Evolutionary conservation across 2,113 vertebrate genomes (phyloP), one percentile per base, ranked within the genome.

Genomic region (Salvelinus namaycush): DNA sequence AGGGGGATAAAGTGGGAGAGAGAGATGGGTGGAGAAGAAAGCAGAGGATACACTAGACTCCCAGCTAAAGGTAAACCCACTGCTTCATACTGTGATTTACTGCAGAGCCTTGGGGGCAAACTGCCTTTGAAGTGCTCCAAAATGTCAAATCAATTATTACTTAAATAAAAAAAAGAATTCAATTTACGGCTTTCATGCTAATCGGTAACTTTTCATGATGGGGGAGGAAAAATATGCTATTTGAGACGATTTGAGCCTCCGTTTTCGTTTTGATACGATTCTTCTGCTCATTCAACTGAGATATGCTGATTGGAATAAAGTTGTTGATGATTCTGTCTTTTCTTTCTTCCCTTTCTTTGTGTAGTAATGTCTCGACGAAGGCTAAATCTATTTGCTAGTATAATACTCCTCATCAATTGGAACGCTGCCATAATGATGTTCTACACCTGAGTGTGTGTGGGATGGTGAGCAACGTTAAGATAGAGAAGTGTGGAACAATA

Each of bases 121-220:
- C 79, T 77, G 89, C 76, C 92, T 94, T 93, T 94, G 91, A 93
- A 93, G 92, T 92, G 83, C 86, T 86, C 67, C 34, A 73, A 92
- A 93, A 93, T 88, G 90, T 92, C 90, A 91, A 93, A 92, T 92
- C 92, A 92, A 92, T 93, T 92, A 93, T 91, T 83, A 90, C 84
- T 87, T 86, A 84, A 87, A 85, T 89, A 85, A 86, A 87, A 90
- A 83, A 86, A 70, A 80, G 70, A 92, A 90, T 87, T 91, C 87
- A 91, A 90, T 93, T 91, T 91, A 78, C 76, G n/a, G 74, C 76
- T 90, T 88, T 90, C 82, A 87, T 89, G 92, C 87, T 92, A 89
- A 92, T 92, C 87, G 79, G 82, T 74, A 87, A 89, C 86, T 84
- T 91, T 92, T 90, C 82, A 74, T 79, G 86, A 91, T 86, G 83